Evolutionary conservation across 2,888 invertebrate genomes (phyloP).

Genomic region (Nephrotoma flavescens): DNA sequence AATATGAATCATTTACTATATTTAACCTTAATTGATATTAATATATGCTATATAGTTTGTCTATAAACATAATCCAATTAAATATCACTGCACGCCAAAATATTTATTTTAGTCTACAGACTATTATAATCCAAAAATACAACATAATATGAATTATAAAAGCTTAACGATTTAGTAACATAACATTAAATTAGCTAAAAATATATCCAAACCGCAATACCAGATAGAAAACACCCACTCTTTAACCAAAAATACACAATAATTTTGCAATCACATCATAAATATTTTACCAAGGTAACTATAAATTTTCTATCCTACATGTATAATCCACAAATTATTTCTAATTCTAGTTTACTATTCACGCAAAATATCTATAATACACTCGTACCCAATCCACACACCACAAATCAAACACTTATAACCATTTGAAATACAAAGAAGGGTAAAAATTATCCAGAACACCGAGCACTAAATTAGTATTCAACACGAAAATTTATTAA

Average conservation of each 20-base stretch:
- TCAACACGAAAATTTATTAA: background rate
- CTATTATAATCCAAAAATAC: background rate
- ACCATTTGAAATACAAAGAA: background rate
- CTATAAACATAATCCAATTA: background rate
- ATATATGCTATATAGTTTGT: background rate
- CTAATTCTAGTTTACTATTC: too few species aligned
- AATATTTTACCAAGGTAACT: background rate
- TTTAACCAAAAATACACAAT: background rate
- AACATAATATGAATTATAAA: background rate
- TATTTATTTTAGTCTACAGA: background rate
- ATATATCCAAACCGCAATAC: background rate
- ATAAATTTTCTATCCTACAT: background rate
- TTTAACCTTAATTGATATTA: background rate
- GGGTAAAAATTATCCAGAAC: background rate
- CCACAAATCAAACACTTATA: background rate
- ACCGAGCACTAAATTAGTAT: background rate
- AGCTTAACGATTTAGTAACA: background rate
- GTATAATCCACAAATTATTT: background rate
- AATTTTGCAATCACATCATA: background rate
- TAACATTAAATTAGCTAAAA: background rate
- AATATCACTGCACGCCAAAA: background rate
- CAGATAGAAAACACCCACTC: too few species aligned
- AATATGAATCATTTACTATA: background rate
- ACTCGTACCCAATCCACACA: background rate
- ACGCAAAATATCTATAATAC: too few species aligned